Evolutionary conservation across 2,888 invertebrate genomes (phyloP).

Genomic region (Dolichomitus sp.): DNA sequence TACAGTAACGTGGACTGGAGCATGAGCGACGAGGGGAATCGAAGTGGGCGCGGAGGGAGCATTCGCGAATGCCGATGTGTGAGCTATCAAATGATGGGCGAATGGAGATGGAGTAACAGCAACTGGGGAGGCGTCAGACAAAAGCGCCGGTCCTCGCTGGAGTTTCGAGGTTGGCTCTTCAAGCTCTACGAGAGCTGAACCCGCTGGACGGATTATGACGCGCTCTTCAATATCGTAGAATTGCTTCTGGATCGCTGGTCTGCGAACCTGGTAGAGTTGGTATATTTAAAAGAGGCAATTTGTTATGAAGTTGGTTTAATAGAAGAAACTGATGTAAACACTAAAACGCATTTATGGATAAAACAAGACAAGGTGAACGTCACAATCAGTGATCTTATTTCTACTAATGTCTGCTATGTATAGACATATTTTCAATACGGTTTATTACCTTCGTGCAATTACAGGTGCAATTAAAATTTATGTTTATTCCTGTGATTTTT

Average conservation of each 20-base stretch:
- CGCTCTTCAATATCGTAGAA: slow-evolving; percentile 90
- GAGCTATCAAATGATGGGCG: slow-evolving; percentile 72
- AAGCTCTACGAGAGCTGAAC: slow-evolving; percentile 88
- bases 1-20: slow-evolving; percentile 67
- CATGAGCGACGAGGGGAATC: slow-evolving; percentile 68
- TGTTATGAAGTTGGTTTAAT: neutral
- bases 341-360: neutral
- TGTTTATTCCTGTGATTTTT: too few species aligned
- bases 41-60: slow-evolving; percentile 65
- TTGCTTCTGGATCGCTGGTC: slow-evolving; percentile 89
- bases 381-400: too few species aligned
- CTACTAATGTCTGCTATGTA: too few species aligned
- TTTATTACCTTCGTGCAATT: too few species aligned
- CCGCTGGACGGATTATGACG: slow-evolving; percentile 88
- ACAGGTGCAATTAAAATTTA: too few species aligned
- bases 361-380: neutral
- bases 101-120: slow-evolving; percentile 68
- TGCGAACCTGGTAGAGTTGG: slow-evolving; percentile 85
- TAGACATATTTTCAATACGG: too few species aligned
- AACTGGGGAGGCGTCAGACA: slow-evolving; percentile 75
- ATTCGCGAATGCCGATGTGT: slow-evolving; percentile 69
- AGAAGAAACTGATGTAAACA: neutral
- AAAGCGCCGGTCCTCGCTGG: slow-evolving; percentile 86
- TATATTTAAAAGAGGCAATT: neutral
- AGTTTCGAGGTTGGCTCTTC: slow-evolving; percentile 88